Percentiles rank a stretch among this genome's conserved stretches.
Conservation (phyloP, 2,797 vertebrate species). For the Synaphobranchus kaupii region DNA sequence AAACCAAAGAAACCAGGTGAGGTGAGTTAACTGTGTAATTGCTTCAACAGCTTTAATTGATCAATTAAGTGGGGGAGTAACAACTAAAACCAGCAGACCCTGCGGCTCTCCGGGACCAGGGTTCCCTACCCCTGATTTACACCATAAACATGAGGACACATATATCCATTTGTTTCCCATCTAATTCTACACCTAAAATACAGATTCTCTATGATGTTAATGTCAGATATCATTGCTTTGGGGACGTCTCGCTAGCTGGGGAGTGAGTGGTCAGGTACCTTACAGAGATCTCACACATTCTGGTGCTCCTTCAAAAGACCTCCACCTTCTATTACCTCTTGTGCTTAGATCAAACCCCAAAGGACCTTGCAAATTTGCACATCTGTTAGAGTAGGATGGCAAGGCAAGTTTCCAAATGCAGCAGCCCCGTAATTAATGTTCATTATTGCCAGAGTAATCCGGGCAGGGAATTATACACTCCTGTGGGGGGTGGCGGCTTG, state of each 20-base stretch:
- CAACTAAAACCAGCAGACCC: too few relatives aligned
- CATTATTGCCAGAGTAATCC: conserved; percentile 48
- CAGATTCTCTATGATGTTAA: not conserved
- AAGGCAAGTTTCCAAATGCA: conserved; percentile 41
- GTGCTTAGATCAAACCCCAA: not conserved
- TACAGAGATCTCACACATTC: not conserved
- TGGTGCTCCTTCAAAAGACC: too few relatives aligned
- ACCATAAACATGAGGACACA: not conserved
- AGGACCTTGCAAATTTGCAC: not conserved
- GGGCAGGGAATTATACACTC: conserved; percentile 19
- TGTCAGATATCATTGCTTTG: not conserved
- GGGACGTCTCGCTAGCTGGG: not conserved
- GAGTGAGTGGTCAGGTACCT: not conserved
- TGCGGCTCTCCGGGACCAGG: too few relatives aligned
- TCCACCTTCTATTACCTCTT: not conserved
- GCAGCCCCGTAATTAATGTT: conserved; percentile 56
- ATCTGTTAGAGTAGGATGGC: not conserved
- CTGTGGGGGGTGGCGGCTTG: conserved; percentile 19
- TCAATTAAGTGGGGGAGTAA: too few relatives aligned
- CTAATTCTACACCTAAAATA: not conserved
- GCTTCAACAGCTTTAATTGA: too few relatives aligned
- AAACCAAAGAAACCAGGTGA: too few relatives aligned
- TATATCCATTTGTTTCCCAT: not conserved
- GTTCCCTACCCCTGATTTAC: too few relatives aligned
- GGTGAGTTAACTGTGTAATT: too few relatives aligned